Base-by-base conservation (phyloP, 2,888 invertebrate species). In the Thyatira batis region DNA sequence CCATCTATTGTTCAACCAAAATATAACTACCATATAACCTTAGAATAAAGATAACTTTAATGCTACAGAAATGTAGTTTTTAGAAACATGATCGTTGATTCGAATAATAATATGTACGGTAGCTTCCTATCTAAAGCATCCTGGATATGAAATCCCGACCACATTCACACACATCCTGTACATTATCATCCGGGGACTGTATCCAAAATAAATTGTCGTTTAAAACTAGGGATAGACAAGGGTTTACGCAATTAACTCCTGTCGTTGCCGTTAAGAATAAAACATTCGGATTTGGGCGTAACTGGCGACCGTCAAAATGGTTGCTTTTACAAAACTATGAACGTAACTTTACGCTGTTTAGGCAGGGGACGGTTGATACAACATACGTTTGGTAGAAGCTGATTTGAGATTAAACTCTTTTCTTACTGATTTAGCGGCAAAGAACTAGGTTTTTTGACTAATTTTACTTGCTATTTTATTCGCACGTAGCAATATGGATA, bases 161-260 rank as follows among this genome's bases (percentile, higher is more conserved):
- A 58, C 57, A 52, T 60, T 46, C 11, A 52, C 55, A 59, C 58
- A 73, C 85, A 82, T 58, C 81, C 83, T 84, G 80, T 84, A 79
- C 58, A 62, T 54, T 49, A 60, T 55, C 51, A 48, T 53, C 45
- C 53, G 60, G 58, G 63, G 65, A 67, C 69, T 72, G 80, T 84
- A 82, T 80, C 80, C 77, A 78, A 84, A 87, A 89, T 87, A 85
- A 89, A 90, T 87, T 88, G 85, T 87, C 87, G 75, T 80, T 85
- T 87, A 84, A 80, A 87, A 85, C 82, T 82, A 82, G 81, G 87
- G 82, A 81, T 78, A 77, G 89, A 91, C 87, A 80, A 90, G 90
- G 91, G 91, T 90, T 80, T 80, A 82, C 78, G 82, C 87, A 89
- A 91, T 91, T 91, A 91, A 87, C 82, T 80, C 67, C 69, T 76